Evolutionary conservation across 2,797 vertebrate genomes (phyloP), one percentile per base, ranked within the genome.

Genomic region (Orientallactaga sibirica): DNA sequence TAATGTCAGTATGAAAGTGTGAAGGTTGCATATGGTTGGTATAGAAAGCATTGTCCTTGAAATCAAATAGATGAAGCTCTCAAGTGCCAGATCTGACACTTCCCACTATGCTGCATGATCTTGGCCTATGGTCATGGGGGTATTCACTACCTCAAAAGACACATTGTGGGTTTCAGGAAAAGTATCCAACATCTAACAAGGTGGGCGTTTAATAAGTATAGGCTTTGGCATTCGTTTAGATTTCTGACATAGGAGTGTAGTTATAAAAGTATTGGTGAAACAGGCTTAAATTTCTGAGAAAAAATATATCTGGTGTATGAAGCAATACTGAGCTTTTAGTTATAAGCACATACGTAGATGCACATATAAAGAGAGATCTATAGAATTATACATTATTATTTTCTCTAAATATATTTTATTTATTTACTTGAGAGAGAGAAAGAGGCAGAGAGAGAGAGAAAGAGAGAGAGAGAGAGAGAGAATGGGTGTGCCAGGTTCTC

Each of bases 171-270:
- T 5, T 64, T 73, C n/a, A 24, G 68, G 25, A 48, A n/a, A 73
- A 0, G 0, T 29, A 74, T 5, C 1, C 5, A 58, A 11, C 9
- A 0, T 22, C 37, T 58, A 29, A 24, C 0, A 27, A 3, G 1
- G 22, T 27, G 70, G 20, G 9, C 68, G 5, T 88, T 83, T 81
- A 20, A 48, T 90, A 86, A 79, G 64, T 55, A 74, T 0, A n/a
- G 25, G 10, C 20, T 75, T 88, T 52, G 48, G 14, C 5, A 22
- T 67, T 24, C 4, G 33, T 11, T 81, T 78, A 66, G 20, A 7
- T 78, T 87, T 73, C 74, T 22, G 62, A 27, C 33, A n/a, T 22
- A 9, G 43, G 24, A 7, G 1, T 68, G 3, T 70, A 64, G 55
- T 91, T 81, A 41, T 66, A 83, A 91, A 87, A 58, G 11, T 76